Percentiles rank a stretch among this genome's conserved stretches.
Evolutionary conservation across 2,888 invertebrate species (phyloP).

Genomic region (Cryptophagus acutangulus): DNA sequence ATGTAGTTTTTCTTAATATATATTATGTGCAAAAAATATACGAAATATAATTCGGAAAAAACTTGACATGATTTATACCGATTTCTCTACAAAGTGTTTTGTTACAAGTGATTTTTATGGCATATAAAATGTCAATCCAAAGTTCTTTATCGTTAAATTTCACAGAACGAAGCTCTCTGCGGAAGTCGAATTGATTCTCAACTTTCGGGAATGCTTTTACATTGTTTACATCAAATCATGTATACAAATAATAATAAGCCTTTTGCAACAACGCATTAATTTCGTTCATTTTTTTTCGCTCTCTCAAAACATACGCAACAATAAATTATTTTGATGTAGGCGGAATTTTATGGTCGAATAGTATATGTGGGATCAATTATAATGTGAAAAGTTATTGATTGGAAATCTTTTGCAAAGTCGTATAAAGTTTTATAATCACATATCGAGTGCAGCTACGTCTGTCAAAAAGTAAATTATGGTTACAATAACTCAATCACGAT

Average conservation of each 20-base stretch:
- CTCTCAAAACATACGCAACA: no score
- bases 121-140: conserved; percentile 43
- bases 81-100: conserved; percentile 44
- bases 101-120: conserved; percentile 46
- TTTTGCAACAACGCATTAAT: no score
- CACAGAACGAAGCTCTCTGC: conserved; percentile 21
- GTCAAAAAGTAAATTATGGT: conserved; percentile 39
- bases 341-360: no score
- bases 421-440: no score
- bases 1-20: conserved; percentile 7
- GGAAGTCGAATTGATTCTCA: conserved; percentile 23
- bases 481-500: conserved; percentile 50
- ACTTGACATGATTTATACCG: conserved; percentile 43
- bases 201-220: conserved; percentile 21
- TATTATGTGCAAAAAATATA: conserved; percentile 37
- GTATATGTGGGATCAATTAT: no score
- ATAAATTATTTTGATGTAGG: no score
- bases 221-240: conserved; percentile 27
- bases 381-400: no score
- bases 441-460: no score
- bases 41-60: conserved; percentile 38
- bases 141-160: conserved; percentile 41
- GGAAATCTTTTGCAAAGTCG: no score
- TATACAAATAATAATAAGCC: no score
- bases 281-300: no score